These are phyloP conservation scores for Brachionus rotundiformis DNA, from an alignment of 1,140 invertebrate species.

Conservation along the genomic window DNA sequence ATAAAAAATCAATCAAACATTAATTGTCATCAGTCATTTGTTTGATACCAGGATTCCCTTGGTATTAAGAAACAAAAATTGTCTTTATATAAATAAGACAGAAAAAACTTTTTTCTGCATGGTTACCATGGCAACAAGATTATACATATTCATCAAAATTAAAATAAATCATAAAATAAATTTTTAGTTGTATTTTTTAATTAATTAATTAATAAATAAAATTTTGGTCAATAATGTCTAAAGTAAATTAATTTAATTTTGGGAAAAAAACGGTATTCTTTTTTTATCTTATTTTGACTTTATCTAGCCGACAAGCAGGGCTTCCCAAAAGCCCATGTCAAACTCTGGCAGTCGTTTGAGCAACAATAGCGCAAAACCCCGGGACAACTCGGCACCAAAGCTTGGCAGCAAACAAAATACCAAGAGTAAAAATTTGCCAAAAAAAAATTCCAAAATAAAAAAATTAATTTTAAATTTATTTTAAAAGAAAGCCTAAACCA, in stretches of 20 bases:
- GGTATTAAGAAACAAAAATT: not conserved
- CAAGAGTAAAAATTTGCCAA: too few species aligned
- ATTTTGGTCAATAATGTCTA: conserved; percentile 6
- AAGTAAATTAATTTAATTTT: not conserved
- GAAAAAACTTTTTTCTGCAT: not conserved
- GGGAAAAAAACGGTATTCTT: not conserved
- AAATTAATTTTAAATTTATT: too few species aligned
- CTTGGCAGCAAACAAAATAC: not conserved
- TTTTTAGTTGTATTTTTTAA: not conserved
- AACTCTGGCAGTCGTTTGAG: conserved; percentile 11
- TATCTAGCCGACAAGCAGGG: not conserved
- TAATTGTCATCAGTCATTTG: not conserved
- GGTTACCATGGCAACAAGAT: not conserved
- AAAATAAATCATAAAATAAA: not conserved
- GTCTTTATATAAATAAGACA: not conserved
- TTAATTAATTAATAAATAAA: not conserved
- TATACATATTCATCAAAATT: not conserved
- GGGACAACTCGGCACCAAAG: not conserved
- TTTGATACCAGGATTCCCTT: too few species aligned
- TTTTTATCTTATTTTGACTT: not conserved
- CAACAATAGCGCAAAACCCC: not conserved
- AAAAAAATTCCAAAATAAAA: too few species aligned
- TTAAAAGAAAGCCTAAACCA: not conserved
- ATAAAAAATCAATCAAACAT: not conserved
- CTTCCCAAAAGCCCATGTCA: conserved; percentile 19